phyloP scores from a whole-genome alignment of 2,113 vertebrate genomes.

The Mionectes macconnelli region DNA sequence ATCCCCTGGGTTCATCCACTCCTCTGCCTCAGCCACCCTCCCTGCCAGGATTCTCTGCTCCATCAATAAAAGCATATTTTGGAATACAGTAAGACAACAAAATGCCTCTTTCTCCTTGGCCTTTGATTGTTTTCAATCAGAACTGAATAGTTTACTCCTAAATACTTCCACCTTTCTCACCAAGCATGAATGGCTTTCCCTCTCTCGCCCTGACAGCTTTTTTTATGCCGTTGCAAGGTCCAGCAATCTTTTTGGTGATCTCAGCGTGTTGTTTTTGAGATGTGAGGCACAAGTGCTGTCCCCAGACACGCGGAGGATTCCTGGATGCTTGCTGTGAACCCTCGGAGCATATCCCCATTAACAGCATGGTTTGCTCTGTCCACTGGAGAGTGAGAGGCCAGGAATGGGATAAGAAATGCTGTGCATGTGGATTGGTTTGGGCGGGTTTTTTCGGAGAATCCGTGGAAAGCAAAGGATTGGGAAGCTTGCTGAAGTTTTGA shows the following conservation, averaged over 20 bases:
- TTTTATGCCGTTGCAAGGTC: slow-evolving; percentile 10
- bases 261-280: not conserved
- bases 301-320: not conserved
- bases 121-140: not conserved
- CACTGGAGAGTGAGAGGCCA: not conserved
- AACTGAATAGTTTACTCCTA: not conserved
- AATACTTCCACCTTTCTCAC: not conserved
- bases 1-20: not conserved
- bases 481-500: not conserved
- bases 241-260: slow-evolving; percentile 5
- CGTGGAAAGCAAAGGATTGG: not conserved
- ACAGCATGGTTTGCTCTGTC: not conserved
- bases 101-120: not conserved
- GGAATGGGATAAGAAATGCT: not conserved
- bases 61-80: not conserved
- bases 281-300: not conserved
- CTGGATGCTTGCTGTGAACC: not conserved
- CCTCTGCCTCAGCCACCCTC: not conserved
- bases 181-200: not conserved
- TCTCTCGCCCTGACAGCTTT: not conserved
- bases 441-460: not conserved
- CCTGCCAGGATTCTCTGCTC: not conserved
- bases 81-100: not conserved
- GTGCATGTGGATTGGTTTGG: not conserved
- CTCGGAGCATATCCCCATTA: not conserved